Percentiles rank a stretch among this genome's conserved stretches.
These are phyloP conservation scores for Trogon melanurus DNA, from an alignment of 2,113 vertebrate species.

Conservation along the genomic window DNA sequence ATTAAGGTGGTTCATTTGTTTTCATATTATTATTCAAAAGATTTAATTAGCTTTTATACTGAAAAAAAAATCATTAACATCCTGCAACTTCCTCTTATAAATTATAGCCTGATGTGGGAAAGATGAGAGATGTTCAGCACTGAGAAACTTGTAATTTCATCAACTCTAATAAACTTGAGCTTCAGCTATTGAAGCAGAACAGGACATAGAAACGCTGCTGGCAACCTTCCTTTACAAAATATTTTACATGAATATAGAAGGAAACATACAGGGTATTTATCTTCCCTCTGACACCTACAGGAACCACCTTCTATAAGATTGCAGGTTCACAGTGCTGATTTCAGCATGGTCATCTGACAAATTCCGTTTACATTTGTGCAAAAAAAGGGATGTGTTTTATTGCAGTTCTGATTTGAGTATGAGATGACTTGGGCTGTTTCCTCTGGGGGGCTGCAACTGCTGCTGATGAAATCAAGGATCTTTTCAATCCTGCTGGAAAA, in stretches of 20 bases:
- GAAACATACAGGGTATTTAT: background rate
- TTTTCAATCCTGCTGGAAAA: background rate
- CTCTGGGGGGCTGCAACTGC: background rate
- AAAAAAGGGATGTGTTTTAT: background rate
- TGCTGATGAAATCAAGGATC: background rate
- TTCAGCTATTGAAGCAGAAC: background rate
- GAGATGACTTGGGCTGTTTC: background rate
- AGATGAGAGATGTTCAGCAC: background rate
- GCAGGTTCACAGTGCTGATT: background rate
- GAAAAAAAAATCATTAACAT: background rate
- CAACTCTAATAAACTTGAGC: background rate
- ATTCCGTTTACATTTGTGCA: background rate
- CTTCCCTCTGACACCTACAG: background rate
- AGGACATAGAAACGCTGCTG: background rate
- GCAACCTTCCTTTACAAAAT: background rate
- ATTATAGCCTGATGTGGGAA: background rate
- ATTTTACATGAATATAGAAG: background rate
- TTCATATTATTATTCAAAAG: background rate
- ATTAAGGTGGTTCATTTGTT: background rate
- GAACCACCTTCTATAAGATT: background rate
- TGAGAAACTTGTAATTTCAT: background rate
- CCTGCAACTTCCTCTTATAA: background rate
- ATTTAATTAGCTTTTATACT: background rate
- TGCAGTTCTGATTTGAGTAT: background rate
- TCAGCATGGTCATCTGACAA: background rate